Base-by-base conservation (phyloP, 2,888 invertebrate genomes). In the Labia minor region DNA sequence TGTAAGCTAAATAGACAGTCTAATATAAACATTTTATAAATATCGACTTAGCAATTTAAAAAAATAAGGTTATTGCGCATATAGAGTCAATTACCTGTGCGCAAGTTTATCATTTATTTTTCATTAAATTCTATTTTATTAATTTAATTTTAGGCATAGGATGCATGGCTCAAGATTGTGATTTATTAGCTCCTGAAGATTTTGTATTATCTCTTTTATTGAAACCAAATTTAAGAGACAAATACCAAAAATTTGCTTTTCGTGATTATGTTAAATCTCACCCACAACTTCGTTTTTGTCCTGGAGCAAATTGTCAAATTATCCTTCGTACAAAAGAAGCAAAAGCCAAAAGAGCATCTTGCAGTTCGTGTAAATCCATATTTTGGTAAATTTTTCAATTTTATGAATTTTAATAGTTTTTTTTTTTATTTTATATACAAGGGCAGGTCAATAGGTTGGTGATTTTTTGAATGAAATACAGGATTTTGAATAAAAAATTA, bases 121-220 rank as follows among this genome's bases (percentile, higher is more conserved):
- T n/a, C n/a, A n/a, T n/a, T n/a, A n/a, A n/a, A n/a, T n/a, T n/a
- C 49, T 16, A 61, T 49, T 64, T 63, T 63, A n/a, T 16, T 67
- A 69, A 14, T 19, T 67, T 16, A 37, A 37, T 11, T 16, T 84
- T 87, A 81, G 93, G 90, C 72, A 95, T 99, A 74, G 91, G 94
- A 75, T 99, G 99, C 79, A 99, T 99, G 98, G 94, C 93, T 63
- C 88, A 89, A 74, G 90, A 91, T 71, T 99, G 99, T 80, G 89
- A 90, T 76, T 88, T 97, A 61, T 82, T 95, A 72, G 94, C 92
- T n/a, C 94, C 96, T 6, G 97, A 97, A 81, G 95, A 96, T 78
- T 92, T 97, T 83, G 94, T 95, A 18, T 81, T 95, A 68, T 88
- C 88, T 68, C 84, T 95, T 75, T 83, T 97, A 68, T 86, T 86